Percentiles rank a stretch among this genome's conserved stretches.
Conservation (phyloP, 1,140 invertebrate species). For the Nixonia krombeini region DNA sequence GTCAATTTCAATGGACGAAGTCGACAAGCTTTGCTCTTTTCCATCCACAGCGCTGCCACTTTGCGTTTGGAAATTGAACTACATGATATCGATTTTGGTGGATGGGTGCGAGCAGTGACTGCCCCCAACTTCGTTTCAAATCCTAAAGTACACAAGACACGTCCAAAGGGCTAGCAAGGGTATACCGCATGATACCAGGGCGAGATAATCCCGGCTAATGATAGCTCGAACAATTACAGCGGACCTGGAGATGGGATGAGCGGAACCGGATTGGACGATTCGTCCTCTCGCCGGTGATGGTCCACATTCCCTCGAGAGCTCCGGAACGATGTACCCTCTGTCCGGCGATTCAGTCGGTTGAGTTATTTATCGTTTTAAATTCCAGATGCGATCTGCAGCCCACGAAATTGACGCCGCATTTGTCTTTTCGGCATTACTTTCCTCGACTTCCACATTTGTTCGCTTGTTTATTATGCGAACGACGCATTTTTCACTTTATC, state of each 20-base stretch:
- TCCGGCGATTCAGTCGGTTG: slow-evolving; percentile 43
- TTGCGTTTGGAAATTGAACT: neutral
- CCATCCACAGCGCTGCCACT: neutral
- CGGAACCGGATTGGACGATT: slow-evolving; percentile 53
- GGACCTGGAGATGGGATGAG: slow-evolving; percentile 53
- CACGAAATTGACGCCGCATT: slow-evolving; percentile 27
- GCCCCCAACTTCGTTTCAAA: slow-evolving; percentile 45
- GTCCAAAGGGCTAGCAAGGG: slow-evolving; percentile 45
- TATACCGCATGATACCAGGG: slow-evolving; percentile 54
- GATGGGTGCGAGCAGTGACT: slow-evolving; percentile 27
- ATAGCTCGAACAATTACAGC: slow-evolving; percentile 64
- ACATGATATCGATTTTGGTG: slow-evolving; percentile 18
- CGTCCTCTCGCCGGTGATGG: slow-evolving; percentile 52
- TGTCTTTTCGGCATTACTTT: slow-evolving; percentile 34
- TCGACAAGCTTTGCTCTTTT: too few species aligned
- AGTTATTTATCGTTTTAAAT: slow-evolving; percentile 52
- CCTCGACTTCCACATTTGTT: neutral
- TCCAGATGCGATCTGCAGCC: slow-evolving; percentile 36
- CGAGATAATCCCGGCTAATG: slow-evolving; percentile 66
- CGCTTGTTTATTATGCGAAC: neutral
- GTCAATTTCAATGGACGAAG: too few species aligned
- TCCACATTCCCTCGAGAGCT: slow-evolving; percentile 46
- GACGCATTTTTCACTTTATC: neutral
- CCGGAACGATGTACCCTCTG: slow-evolving; percentile 42
- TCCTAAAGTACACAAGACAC: slow-evolving; percentile 54